Base-by-base conservation (phyloP, 2,888 invertebrate genomes). In the Epinotia brunnichana region DNA sequence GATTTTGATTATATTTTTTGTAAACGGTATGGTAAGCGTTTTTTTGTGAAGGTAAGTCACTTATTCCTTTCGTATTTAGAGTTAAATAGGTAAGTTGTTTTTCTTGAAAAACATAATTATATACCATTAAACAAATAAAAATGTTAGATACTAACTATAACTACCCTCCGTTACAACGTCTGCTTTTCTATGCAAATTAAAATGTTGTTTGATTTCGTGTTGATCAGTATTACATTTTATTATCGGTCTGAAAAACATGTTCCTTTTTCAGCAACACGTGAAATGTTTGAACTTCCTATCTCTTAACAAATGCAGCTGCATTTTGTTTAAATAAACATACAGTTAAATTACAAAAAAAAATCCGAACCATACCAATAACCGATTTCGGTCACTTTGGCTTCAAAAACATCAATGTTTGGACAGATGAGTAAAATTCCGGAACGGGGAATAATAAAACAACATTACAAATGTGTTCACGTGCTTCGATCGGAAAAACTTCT, bases 401-500 rank as follows among this genome's bases (percentile, higher is more conserved):
- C 19, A 15, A 56, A 21, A 70, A 63, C 56, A 56, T 35, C 56
- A 56, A 41, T 70, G 62, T 70, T 63, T 70, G 69, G 56, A 56
- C 69, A 63, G 62, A 63, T 62, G 56, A 70, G 69, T 63, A 70
- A 56, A 62, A 63, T 70, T 69, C 44, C 44, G 44, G 54, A 56
- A 56, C 29, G 41, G 35, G 56, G 60, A 53, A 69, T 54, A 74
- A 69, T 64, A 39, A 62, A 72, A 74, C 69, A 67, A 73, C 73
- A 68, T 69, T 70, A 69, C 68, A 70, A 70, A 70, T 68, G 73
- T 56, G 70, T 70, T 68, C 76, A 76, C 75, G 76, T 72, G 63
- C 70, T 73, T 62, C 74, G 75, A 76, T 77, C 74, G 77, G 72
- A 63, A 69, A 71, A 77, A 76, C 76, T 77, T 76, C 69, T 69